Base-by-base conservation (phyloP, 2,113 vertebrate genomes). In the Melanocharis versteri region DNA sequence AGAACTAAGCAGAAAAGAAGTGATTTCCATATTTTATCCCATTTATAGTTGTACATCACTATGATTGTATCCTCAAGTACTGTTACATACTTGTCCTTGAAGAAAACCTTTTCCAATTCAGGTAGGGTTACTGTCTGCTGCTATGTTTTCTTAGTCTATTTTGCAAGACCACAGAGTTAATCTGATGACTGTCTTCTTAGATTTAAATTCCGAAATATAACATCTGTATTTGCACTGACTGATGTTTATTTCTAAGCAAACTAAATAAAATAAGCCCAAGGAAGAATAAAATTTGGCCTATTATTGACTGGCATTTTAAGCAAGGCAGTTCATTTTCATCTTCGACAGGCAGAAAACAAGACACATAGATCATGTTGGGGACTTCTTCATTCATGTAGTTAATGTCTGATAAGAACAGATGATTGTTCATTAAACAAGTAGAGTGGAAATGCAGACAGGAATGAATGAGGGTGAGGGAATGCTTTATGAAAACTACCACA, bases 241-340 rank as follows among this genome's bases (percentile, higher is more conserved):
- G 50, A 79, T 20, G 26, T 73, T 80, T 51, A 76, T 87, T 96
- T 96, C 87, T 79, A 94, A 92, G 65, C 33, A 96, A 97, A 72
- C 11, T 35, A 91, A 94, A 94, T 68, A 95, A 95, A 94, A 91
- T 68, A 95, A 93, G 45, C 62, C 84, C 1, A 2, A 95, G 64
- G 78, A 90, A 94, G 33, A 96, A 90, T 80, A 95, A 93, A 97
- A 95, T 81, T 84, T 96, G 94, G 94, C 94, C 86, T 97, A 78
- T 91, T 97, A 93, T 92, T 97, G 87, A 78, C 76, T 72, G 61
- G 60, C 37, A 83, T 71, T 87, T 97, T 97, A 97, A 94, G 72
- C 87, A 97, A 96, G 57, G 86, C 44, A 87, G 90, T 96, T 94
- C 23, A 84, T 96, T 93, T 93, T 90, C 28, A 57, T 73, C 87